phyloP scores from a whole-genome alignment of 30 jellyfish, hydroid and myxozoan genomes.

The Chrysaora quinquecirrha region DNA sequence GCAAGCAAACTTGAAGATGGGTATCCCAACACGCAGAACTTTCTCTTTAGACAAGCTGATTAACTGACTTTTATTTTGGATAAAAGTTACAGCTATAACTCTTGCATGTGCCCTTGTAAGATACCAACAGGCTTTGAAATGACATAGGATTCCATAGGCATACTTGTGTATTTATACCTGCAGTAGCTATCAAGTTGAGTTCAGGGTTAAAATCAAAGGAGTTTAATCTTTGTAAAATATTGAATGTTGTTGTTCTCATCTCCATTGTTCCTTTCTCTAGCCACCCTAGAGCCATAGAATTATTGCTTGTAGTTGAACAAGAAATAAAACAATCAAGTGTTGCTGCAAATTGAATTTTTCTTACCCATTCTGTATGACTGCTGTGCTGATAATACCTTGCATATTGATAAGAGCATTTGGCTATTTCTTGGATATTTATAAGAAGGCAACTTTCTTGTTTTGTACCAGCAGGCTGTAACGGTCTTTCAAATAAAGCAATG shows the following conservation, averaged over 20 bases:
- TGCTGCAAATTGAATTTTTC: conserved; percentile 74
- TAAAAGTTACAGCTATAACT: conserved; percentile 78
- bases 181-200: conserved; percentile 90
- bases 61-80: conserved; percentile 69
- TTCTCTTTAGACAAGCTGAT: conserved; percentile 92
- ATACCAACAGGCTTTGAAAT: conserved; percentile 92
- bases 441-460: conserved; percentile 60
- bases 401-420: conserved; percentile 50
- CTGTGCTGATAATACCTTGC: conserved; percentile 61
- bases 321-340: conserved; percentile 83
- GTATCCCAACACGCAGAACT: conserved; percentile 95
- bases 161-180: conserved; percentile 89
- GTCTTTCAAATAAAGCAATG: conserved; percentile 81
- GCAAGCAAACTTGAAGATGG: conserved; percentile 94
- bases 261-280: conserved; percentile 69
- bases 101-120: conserved; percentile 94
- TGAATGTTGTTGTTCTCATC: conserved; percentile 75
- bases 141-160: conserved; percentile 98
- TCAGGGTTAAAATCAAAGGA: conserved; percentile 87
- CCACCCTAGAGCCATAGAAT: conserved; percentile 90
- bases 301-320: conserved; percentile 76
- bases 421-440: conserved; percentile 56
- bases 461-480: conserved; percentile 78
- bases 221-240: conserved; percentile 80
- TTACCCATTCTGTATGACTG: conserved; percentile 88